phyloP scores from a whole-genome alignment of 2,888 invertebrate genomes.

The Dilophus febrilis region DNA sequence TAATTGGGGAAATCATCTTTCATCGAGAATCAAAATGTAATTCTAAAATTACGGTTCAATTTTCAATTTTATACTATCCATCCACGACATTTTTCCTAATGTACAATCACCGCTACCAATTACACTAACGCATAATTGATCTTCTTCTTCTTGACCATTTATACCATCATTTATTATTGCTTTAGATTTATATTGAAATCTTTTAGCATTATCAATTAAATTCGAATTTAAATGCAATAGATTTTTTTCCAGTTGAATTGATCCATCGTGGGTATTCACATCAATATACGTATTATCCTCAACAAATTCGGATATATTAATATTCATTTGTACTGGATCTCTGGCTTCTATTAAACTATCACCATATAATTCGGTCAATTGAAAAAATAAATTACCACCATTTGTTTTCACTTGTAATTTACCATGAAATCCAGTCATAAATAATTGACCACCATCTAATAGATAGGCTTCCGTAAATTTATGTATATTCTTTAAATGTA shows the following conservation, averaged over 20 bases:
- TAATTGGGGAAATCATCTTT: too few relatives aligned
- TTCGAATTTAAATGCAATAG: slow-evolving; percentile 19
- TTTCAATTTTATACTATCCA: slow-evolving; percentile 17
- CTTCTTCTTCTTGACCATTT: slow-evolving; percentile 14
- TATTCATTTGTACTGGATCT: slow-evolving; percentile 16
- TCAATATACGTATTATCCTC: slow-evolving; percentile 21
- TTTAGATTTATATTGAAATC: slow-evolving; percentile 18
- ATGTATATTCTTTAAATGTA: slow-evolving; percentile 25
- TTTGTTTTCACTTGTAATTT: slow-evolving; percentile 21
- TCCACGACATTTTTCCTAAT: slow-evolving; percentile 27
- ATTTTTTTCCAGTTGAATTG: slow-evolving; percentile 17
- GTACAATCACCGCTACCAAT: slow-evolving; percentile 18
- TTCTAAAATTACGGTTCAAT: too few relatives aligned
- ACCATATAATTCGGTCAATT: slow-evolving; percentile 24
- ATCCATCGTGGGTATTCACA: slow-evolving; percentile 15
- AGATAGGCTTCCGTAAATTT: slow-evolving; percentile 21
- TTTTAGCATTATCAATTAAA: slow-evolving; percentile 15
- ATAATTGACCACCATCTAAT: slow-evolving; percentile 19
- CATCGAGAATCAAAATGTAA: too few relatives aligned
- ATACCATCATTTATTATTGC: too few relatives aligned
- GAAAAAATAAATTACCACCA: slow-evolving; percentile 21
- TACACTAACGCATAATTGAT: slow-evolving; percentile 16
- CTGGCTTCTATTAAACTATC: slow-evolving; percentile 19
- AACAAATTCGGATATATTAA: slow-evolving; percentile 25
- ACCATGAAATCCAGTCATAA: slow-evolving; percentile 21